Base-by-base conservation (phyloP, 2,888 invertebrate genomes). In the Euproctis similis region DNA sequence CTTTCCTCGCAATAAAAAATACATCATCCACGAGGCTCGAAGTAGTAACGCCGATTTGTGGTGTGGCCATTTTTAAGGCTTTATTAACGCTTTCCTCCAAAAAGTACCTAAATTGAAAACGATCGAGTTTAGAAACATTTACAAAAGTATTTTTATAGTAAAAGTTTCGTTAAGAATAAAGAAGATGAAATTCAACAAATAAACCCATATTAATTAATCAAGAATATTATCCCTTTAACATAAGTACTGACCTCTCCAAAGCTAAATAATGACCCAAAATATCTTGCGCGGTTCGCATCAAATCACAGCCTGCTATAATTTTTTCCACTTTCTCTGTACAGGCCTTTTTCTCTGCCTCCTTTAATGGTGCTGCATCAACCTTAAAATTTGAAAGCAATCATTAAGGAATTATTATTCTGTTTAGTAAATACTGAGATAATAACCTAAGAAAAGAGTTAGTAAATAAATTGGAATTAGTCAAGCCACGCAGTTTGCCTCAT, bases 21-120 rank as follows among this genome's bases (percentile, higher is more conserved):
- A 97, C 93, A 73, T 99, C 98, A 69, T 99, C 99, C 0, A 98
- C 94, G 86, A 99, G 92, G 46, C 95, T 97, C 2, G 97, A 96
- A 1, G 92, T 92, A 44, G 91, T 88, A 34, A 89, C 89, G 3
- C 90, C 90, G n/a, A 87, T 75, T 46, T 93, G 92, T 12, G 91
- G 84, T 0, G 87, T 77, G 55, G 96, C 95, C 86, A 96, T 86
- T 32, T 89, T 88, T 27, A 96, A 87, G 1, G 97, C 98, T 76
- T 98, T 98, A 24, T 90, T 88, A 0, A 98, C 93, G 57, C 96
- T 97, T 73, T 98, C 97, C 46, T 95, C 93, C 88, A 98, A 90
- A 69, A 96, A 98, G 72, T 93, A 98, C 61, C 88, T 88, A 0
- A 40, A 17, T 14, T 17, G n/a, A n/a, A 14, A 14, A 14, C 4